A percentile compares a stretch with the other conserved stretches of the same genome.
Conservation (phyloP, 2,888 invertebrate species). For the Tipula lateralis region DNA sequence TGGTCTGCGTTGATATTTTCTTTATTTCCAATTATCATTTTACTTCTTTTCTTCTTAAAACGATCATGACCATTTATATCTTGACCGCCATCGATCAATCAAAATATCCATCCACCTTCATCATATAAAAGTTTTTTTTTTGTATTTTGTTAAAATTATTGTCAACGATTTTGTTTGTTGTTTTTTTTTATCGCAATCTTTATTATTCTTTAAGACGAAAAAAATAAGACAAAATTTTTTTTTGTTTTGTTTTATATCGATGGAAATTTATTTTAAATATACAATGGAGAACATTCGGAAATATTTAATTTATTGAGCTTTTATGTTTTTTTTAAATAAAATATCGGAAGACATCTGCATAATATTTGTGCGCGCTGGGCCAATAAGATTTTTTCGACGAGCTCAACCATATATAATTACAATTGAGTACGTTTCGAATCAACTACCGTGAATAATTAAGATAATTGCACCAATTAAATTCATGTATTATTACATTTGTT, state of each 20-base stretch:
- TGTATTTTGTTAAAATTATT: neutral
- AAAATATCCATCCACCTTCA: constrained; percentile 24
- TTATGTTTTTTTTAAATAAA: neutral
- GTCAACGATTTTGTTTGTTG: neutral
- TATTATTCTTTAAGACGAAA: neutral
- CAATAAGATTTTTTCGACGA: neutral
- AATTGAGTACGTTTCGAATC: neutral
- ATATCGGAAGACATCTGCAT: neutral
- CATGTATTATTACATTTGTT: neutral
- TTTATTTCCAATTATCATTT: constrained; percentile 19
- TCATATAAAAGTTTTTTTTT: neutral
- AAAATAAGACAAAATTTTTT: neutral
- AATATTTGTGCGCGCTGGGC: neutral
- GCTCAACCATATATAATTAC: neutral
- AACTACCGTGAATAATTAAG: neutral
- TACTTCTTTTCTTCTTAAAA: neutral
- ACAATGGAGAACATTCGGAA: neutral
- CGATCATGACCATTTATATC: constrained; percentile 19
- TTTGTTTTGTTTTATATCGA: neutral
- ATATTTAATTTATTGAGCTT: neutral
- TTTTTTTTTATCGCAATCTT: neutral
- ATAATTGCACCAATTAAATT: neutral
- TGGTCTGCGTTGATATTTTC: neutral
- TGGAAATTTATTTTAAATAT: neutral
- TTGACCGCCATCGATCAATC: constrained; percentile 13